These are phyloP conservation scores for Lophochroa leadbeateri DNA, from an alignment of 2,113 vertebrate genomes.

Conservation along the genomic window DNA sequence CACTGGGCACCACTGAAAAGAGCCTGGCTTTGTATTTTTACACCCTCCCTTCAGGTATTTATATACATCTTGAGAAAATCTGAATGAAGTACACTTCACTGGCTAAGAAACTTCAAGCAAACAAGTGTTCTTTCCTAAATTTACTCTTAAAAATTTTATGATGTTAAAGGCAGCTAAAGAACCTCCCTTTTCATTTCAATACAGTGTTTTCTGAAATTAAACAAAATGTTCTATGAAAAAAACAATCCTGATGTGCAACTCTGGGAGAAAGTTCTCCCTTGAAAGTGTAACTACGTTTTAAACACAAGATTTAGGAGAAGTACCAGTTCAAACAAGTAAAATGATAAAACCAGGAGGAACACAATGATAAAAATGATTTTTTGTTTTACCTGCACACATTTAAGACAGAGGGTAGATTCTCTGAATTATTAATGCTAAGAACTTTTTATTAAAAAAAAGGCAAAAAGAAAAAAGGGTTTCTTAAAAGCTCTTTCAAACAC, in stretches of 20 bases:
- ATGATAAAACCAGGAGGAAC: background rate
- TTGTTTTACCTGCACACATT: background rate
- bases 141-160: background rate
- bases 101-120: background rate
- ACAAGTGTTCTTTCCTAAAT: background rate
- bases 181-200: background rate
- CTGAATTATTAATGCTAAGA: background rate
- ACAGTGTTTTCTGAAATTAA: background rate
- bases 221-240: background rate
- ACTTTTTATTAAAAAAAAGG: background rate
- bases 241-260: background rate
- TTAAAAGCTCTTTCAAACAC: background rate
- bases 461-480: background rate
- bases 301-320: background rate
- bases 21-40: background rate
- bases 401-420: background rate
- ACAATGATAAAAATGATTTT: background rate
- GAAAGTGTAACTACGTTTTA: background rate
- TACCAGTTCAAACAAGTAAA: background rate
- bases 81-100: background rate
- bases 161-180: background rate
- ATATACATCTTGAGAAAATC: background rate
- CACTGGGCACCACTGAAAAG: background rate
- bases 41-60: background rate
- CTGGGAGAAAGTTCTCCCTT: background rate